These are phyloP conservation scores for Chionoecetes opilio DNA, from an alignment of 1,140 invertebrate genomes.

Conservation along the genomic window DNA sequence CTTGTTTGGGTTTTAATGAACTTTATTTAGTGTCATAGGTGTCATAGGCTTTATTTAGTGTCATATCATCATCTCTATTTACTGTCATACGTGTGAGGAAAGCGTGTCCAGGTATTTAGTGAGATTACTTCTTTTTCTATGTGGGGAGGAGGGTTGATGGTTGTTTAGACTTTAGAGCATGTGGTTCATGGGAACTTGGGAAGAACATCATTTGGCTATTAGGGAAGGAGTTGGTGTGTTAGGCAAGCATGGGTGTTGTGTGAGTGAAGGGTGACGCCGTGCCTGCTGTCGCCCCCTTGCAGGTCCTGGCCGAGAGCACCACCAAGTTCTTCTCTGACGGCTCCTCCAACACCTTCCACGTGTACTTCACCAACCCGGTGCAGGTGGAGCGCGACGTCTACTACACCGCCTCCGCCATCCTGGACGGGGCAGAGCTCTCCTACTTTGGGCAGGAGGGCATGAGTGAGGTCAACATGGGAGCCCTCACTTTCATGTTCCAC, in stretches of 20 bases:
- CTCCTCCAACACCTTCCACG: conserved; percentile 96
- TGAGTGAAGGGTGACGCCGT: no score
- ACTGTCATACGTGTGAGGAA: not conserved
- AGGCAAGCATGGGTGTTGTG: not conserved
- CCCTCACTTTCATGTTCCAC: conserved; percentile 96
- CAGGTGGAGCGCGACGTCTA: conserved; percentile 95
- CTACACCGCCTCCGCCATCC: conserved; percentile 94
- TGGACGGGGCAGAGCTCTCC: conserved; percentile 95
- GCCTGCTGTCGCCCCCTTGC: not conserved
- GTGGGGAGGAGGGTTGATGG: no score
- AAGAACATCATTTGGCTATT: no score
- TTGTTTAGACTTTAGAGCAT: no score
- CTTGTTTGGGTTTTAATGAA: no score
- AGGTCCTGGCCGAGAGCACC: conserved; percentile 92
- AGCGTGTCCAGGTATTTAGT: not conserved
- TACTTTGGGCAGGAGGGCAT: conserved; percentile 98
- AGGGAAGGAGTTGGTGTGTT: no score
- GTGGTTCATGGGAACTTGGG: no score
- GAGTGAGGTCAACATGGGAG: conserved; percentile 94
- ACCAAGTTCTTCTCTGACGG: conserved; percentile 97
- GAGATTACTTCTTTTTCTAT: not conserved
- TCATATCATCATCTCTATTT: no score
- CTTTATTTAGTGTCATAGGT: no score
- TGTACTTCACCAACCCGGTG: conserved; percentile 96
- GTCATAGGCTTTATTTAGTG: no score